Base-by-base conservation (phyloP, 1,140 invertebrate species). In the Conus ventricosus region DNA sequence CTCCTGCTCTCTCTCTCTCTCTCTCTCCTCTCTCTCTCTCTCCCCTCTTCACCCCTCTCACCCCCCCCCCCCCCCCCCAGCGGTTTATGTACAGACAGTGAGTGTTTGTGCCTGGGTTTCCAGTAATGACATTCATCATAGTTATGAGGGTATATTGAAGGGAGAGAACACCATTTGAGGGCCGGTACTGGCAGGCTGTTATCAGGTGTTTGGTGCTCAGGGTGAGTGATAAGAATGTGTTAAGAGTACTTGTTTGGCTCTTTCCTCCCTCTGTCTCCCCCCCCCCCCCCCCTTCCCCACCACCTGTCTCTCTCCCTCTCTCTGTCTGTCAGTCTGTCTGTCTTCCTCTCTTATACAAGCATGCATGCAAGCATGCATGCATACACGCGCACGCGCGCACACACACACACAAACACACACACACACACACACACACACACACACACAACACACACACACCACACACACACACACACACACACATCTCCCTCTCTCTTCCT, bases 261-360 rank as follows among this genome's bases (percentile, higher is more conserved):
- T 71, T 20, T 71, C 67, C 20, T 6, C 20, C 23, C 67, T 71
- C 67, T 71, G 13, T 71, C 67, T 8, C 23, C 67, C 20, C 20
- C 0, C 20, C 23, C 67, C 23, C 67, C 0, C 67, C 23, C 67
- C 20, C 67, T 4, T 20, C 23, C 67, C 20, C 67, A 23, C 20
- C 4, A 7, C 23, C 20, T 71, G 6, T 71, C 67, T 23, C 67
- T 23, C 67, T 71, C 67, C 23, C 67, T 71, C 20, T 71, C 67
- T 71, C 2, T 78, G 76, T 78, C 25, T 78, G 76, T 78, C 25
- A 39, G 25, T 39, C 76, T 78, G 25, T 78, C 25, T 78, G 25
- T 78, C 76, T 78, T 5, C 39, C 76, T 84, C 0, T 85, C 67
- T 13, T 8, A 85, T 60, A 76, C 23, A 87, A 13, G 75, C 85